Base-by-base conservation (phyloP, 2,888 invertebrate species). In the Eudasyphora cyanicolor region DNA sequence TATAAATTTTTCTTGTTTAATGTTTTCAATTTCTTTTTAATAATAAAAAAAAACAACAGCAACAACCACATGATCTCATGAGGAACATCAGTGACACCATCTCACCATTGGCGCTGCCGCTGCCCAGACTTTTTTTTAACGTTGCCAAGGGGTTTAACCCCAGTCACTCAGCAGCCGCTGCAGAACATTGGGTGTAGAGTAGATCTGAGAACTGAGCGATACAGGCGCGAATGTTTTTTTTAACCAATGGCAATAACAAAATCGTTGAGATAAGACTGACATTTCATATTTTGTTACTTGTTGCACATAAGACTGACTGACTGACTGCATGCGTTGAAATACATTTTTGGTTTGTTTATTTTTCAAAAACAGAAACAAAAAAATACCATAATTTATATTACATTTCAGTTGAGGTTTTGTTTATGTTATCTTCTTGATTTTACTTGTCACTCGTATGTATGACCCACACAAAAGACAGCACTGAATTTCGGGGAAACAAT, bases 121-220 rank as follows among this genome's bases (percentile, higher is more conserved):
- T 3, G 6, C 45, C 42, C 76, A 83, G 80, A 80, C 80, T 71
- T 78, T 83, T 71, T 78, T 83, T 75, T 80, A 77, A 42, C 77
- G 80, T 78, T 75, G 75, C 75, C 12, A 78, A 42, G 38, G 78
- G 71, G 67, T 62, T 77, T 73, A 73, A 84, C 78, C 80, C 81
- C 78, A 74, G 35, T 78, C 83, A 81, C 78, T 84, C 77, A 78
- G 21, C 83, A n/a, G n/a, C n/a, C n/a, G n/a, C n/a, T n/a, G n/a
- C n/a, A n/a, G n/a, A n/a, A n/a, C n/a, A 67, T 64, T 54, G 75
- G 60, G 6, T 57, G 57, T 17, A 10, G 14, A 38, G n/a, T n/a
- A n/a, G 70, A 21, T 17, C 27, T 35, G 10, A 19, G 42, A 57
- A 45, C 10, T 0, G 0, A 21, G 42, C 67, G 27, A 38, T 67